These are phyloP conservation scores for Hippocampus kuda DNA, from an alignment of 2,797 vertebrate genomes.

Conservation along the genomic window DNA sequence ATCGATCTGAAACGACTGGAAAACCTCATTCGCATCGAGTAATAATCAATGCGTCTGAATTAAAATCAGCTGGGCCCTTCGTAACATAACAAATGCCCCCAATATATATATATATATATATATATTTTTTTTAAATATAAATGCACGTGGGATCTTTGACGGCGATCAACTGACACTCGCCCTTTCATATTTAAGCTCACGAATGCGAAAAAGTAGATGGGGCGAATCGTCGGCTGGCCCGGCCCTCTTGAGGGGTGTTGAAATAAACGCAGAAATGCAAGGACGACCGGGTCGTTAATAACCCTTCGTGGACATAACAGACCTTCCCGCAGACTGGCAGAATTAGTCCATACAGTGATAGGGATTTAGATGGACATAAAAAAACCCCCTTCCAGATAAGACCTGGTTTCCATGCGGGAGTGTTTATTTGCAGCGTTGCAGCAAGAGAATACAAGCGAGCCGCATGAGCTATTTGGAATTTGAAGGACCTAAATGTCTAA, in stretches of 20 bases:
- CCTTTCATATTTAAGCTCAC: not conserved
- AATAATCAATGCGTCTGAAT: not conserved
- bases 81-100: not conserved
- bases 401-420: not conserved
- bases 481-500: not conserved
- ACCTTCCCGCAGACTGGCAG: not conserved
- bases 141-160: not conserved
- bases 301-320: not conserved
- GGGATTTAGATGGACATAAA: slow-evolving; percentile 3
- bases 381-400: not conserved
- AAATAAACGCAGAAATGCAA: slow-evolving; percentile 9
- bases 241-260: not conserved
- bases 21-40: not conserved
- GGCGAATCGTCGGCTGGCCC: not conserved
- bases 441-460: not conserved
- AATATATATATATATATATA: no score
- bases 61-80: not conserved
- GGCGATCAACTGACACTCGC: not conserved
- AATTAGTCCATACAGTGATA: not conserved
- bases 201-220: not conserved
- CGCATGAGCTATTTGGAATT: not conserved
- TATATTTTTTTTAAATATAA: not conserved
- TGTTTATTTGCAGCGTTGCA: slow-evolving; percentile 4
- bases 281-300: not conserved
- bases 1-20: not conserved